Conservation (phyloP, 2,113 vertebrate species). For the Emydocephalus ijimae region DNA sequence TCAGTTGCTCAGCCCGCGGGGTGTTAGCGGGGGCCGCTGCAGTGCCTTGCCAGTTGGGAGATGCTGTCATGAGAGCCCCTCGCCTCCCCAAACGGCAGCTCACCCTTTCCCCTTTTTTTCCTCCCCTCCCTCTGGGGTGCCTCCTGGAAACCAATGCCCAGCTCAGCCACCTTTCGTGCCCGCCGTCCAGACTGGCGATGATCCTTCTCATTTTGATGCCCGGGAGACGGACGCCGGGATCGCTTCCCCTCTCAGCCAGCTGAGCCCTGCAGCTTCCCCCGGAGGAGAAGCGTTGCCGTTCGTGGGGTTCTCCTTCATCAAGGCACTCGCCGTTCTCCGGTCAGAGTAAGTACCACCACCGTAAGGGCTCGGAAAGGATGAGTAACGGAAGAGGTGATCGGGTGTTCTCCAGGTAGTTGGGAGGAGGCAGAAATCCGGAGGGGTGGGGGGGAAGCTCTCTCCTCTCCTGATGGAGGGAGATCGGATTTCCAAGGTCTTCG, state of each 20-base stretch:
- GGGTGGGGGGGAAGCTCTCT: background rate
- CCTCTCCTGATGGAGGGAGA: constrained; percentile 45
- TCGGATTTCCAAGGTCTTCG: background rate
- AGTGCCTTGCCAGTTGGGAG: constrained; percentile 66
- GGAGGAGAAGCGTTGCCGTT: constrained; percentile 78
- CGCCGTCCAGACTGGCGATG: constrained; percentile 88
- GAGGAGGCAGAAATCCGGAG: background rate
- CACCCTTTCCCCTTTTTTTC: constrained; percentile 65
- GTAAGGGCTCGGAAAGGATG: constrained; percentile 9
- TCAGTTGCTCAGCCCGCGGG: constrained; percentile 80
- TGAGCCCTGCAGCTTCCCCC: constrained; percentile 80
- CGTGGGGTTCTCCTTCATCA: constrained; percentile 87
- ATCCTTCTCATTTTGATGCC: constrained; percentile 90
- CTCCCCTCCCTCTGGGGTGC: constrained; percentile 56
- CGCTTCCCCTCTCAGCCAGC: constrained; percentile 84
- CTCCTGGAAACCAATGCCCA: constrained; percentile 70
- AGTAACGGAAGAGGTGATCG: background rate
- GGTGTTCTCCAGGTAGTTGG: constrained; percentile 41
- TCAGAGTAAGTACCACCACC: constrained; percentile 81
- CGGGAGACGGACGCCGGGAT: constrained; percentile 83
- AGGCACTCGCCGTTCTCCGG: constrained; percentile 75
- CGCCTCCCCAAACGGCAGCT: constrained; percentile 68
- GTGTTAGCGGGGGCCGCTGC: constrained; percentile 83
- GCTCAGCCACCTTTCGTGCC: constrained; percentile 90
- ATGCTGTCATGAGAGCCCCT: constrained; percentile 67